Base-by-base conservation (phyloP, 2,113 vertebrate genomes). In the Hydrochoerus hydrochaeris region DNA sequence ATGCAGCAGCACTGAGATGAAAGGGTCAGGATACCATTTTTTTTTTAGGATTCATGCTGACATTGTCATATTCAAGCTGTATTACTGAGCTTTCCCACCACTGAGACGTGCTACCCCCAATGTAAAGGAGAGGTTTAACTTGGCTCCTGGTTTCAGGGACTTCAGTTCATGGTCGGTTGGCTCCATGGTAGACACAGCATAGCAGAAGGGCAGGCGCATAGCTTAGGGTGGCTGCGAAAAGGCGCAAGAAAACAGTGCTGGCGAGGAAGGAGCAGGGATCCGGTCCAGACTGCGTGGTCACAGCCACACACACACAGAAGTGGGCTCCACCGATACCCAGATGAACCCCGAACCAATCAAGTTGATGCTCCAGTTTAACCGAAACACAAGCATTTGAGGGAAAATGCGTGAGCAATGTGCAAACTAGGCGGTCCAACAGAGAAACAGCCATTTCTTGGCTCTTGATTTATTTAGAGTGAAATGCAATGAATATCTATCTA, bases 401-500 rank as follows among this genome's bases (percentile, higher is more conserved):
- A 12, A 1, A 3, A 20, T 75, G 73, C 35, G 35, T 5, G 1
- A 8, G 77, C 26, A 54, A 8, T 11, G 52, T 46, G 30, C 14
- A 78, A 78, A 6, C 35, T 54, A 75, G 46, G 75, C 16, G 60
- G 57, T 69, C 38, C 54, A 81, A 17, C 0, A 75, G 57, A 22
- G 84, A 73, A 91, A 71, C 17, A 54, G 44, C 7, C 3, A 63
- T 28, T 58, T 71, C 41, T 54, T 67, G 26, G 32, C 14, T 67
- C 80, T 93, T 44, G 17, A 67, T 94, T 94, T 77, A 89, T 89
- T 88, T 17, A 94, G 49, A 91, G 3, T 80, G 17, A 96, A 63
- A 8, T 17, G 2, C 2, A 54, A 58, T 7, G 62, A 88, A 60
- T 30, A 87, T 65, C 6, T 4, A 71, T 65, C 49, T 41, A 49